Percentiles rank a stretch among this genome's conserved stretches.
Evolutionary conservation across 1,140 invertebrate species (phyloP).

Genomic region (Phortica variegata): DNA sequence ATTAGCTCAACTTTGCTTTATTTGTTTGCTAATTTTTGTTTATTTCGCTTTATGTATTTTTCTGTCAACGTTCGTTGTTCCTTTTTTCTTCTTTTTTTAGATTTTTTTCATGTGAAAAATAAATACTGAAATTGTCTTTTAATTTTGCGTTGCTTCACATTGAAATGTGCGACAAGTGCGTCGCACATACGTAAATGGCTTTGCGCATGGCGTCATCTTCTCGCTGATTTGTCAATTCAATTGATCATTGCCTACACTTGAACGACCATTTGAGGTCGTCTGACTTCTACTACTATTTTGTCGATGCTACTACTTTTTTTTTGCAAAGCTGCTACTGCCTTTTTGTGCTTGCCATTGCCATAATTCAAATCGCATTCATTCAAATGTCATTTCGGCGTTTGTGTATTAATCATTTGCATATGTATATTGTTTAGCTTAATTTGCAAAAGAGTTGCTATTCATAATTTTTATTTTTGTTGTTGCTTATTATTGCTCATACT

Average conservation of each 20-base stretch:
- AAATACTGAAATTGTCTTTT: no score
- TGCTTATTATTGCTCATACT: background rate
- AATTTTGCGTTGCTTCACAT: no score
- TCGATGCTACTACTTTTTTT: no score
- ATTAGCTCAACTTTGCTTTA: conserved; percentile 5
- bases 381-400: conserved; percentile 50
- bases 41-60: conserved; percentile 11
- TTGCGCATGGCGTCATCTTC: no score
- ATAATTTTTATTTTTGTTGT: background rate
- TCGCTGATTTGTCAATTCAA: conserved; percentile 22
- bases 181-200: conserved; percentile 12
- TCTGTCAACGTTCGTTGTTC: no score
- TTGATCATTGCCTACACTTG: conserved; percentile 11
- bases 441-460: background rate
- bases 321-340: conserved; percentile 1
- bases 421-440: conserved; percentile 21
- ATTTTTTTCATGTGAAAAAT: no score
- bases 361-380: conserved; percentile 53
- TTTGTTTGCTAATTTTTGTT: conserved; percentile 14
- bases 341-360: conserved; percentile 16
- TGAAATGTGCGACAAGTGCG: no score
- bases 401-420: conserved; percentile 46
- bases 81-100: no score
- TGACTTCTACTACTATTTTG: no score
- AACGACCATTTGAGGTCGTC: no score